phyloP scores from a whole-genome alignment of 2,888 invertebrate genomes.

The Netelia melanura region DNA sequence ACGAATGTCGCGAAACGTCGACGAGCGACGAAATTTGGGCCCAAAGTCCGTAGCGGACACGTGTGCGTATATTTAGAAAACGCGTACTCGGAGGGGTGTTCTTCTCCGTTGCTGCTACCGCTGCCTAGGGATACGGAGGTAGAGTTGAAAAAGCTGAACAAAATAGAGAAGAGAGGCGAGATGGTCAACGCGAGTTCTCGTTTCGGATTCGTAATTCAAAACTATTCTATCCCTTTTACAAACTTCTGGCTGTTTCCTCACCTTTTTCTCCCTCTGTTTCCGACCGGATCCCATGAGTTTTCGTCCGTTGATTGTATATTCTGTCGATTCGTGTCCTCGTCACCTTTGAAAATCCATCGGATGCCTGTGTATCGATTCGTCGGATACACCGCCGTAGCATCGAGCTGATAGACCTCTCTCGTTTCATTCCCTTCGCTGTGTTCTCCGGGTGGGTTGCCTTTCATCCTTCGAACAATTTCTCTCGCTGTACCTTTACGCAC shows the following conservation, averaged over 20 bases:
- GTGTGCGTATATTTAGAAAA: slow-evolving; percentile 64
- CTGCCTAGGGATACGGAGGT: background rate
- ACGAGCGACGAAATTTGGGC: slow-evolving; percentile 54
- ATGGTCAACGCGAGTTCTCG: slow-evolving; percentile 12
- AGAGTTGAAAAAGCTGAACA: background rate
- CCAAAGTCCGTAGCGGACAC: slow-evolving; percentile 50
- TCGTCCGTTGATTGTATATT: slow-evolving; percentile 60
- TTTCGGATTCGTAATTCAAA: slow-evolving; percentile 63
- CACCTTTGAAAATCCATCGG: slow-evolving; percentile 73
- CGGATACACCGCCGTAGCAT: slow-evolving; percentile 40
- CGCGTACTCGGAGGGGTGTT: slow-evolving; percentile 3
- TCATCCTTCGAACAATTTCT: background rate
- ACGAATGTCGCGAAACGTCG: slow-evolving; percentile 19
- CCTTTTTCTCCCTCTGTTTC: slow-evolving; percentile 21
- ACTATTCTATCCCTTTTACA: slow-evolving; percentile 55
- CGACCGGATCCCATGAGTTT: slow-evolving; percentile 62
- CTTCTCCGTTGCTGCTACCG: background rate
- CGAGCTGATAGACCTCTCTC: slow-evolving; percentile 65
- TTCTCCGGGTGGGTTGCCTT: slow-evolving; percentile 10
- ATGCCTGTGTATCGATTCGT: slow-evolving; percentile 62
- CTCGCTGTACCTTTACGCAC: background rate
- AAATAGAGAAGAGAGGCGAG: background rate
- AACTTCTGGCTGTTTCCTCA: slow-evolving; percentile 6
- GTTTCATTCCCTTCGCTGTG: slow-evolving; percentile 68
- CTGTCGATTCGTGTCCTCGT: slow-evolving; percentile 24